These are phyloP conservation scores for Phyllopteryx taeniolatus DNA, from an alignment of 2,113 vertebrate genomes.

Conservation along the genomic window DNA sequence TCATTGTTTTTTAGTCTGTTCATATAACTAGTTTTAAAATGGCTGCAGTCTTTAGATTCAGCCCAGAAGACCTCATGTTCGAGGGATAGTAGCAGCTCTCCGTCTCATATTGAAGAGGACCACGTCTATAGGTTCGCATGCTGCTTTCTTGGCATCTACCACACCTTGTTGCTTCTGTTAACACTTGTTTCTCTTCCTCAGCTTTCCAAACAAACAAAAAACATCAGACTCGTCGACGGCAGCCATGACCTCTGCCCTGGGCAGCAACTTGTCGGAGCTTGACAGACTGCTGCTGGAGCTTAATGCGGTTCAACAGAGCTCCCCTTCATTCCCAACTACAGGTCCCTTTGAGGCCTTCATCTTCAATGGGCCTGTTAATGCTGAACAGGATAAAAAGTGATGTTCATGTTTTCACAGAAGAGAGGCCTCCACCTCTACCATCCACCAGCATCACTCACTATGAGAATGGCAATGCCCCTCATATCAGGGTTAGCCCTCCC, in stretches of 20 bases:
- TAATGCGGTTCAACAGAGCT: constrained; percentile 90
- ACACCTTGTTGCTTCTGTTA: not conserved
- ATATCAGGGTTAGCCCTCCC: constrained; percentile 70
- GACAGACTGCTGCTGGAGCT: constrained; percentile 93
- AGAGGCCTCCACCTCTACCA: constrained; percentile 71
- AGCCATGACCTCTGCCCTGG: constrained; percentile 86
- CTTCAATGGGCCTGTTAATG: not conserved
- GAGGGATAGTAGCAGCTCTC: constrained; percentile 76
- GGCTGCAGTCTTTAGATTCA: constrained; percentile 72
- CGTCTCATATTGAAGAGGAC: constrained; percentile 85
- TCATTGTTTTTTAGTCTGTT: not conserved
- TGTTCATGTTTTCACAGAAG: constrained; percentile 63
- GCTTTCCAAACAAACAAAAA: constrained; percentile 98
- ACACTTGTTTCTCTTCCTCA: constrained; percentile 43
- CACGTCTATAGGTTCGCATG: constrained; percentile 91
- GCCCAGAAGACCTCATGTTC: constrained; percentile 79
- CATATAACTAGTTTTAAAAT: not conserved
- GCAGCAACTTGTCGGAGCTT: constrained; percentile 93
- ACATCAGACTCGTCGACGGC: constrained; percentile 83
- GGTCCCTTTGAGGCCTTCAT: constrained; percentile 63
- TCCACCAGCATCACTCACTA: constrained; percentile 80
- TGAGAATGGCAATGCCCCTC: constrained; percentile 78
- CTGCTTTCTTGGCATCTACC: accelerated
- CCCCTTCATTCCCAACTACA: constrained; percentile 78
- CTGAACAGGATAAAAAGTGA: not conserved